A percentile compares a stretch with the other conserved stretches of the same genome.
Evolutionary conservation across 2,113 vertebrate species (phyloP).

Genomic region (Hemicordylus capensis): DNA sequence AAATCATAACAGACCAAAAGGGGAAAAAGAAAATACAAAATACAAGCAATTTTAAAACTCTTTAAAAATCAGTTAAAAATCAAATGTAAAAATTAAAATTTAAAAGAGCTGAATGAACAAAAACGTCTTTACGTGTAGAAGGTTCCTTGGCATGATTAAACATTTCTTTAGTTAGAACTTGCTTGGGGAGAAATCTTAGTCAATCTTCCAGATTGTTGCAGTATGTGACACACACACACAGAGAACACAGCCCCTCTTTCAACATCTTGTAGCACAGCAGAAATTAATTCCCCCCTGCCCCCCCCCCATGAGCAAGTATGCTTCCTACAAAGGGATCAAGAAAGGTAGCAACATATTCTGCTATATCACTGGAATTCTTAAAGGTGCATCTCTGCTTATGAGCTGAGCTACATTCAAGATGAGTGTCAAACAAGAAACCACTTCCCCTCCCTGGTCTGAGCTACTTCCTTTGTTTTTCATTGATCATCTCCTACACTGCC

Average conservation of each 20-base stretch:
- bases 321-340: not conserved
- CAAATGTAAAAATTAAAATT: too few relatives aligned
- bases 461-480: not conserved
- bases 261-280: not conserved
- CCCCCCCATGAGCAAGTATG: too few relatives aligned
- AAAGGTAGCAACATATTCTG: not conserved
- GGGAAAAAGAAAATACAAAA: too few relatives aligned
- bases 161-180: not conserved
- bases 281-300: not conserved
- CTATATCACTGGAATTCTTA: not conserved
- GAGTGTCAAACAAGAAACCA: not conserved
- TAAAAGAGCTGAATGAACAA: too few relatives aligned
- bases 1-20: too few relatives aligned
- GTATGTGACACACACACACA: not conserved
- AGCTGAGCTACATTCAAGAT: not conserved
- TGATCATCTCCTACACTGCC: not conserved
- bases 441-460: not conserved
- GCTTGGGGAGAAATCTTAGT: not conserved
- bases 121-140: conserved; percentile 3
- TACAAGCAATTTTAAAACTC: too few relatives aligned
- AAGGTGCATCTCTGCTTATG: not conserved
- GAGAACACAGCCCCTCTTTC: not conserved
- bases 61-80: too few relatives aligned
- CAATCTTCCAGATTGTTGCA: not conserved
- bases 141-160: not conserved